A percentile compares a stretch with the other conserved stretches of the same genome.
phyloP scores from a whole-genome alignment of 1,140 invertebrate genomes.

The Drosophila ananassae region DNA sequence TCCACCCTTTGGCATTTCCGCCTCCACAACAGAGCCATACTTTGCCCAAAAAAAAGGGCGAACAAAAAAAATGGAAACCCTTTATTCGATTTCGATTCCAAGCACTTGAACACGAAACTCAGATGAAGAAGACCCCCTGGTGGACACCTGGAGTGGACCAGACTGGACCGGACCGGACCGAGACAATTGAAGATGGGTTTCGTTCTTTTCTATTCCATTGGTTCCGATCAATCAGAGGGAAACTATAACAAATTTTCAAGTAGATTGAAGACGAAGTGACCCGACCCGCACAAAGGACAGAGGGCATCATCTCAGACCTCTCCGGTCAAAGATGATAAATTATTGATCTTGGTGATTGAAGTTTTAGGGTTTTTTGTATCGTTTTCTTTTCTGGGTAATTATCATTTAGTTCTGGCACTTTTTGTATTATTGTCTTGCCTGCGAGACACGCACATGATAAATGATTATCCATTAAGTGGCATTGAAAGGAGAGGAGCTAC shows the following conservation, averaged over 20 bases:
- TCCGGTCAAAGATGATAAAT: constrained; percentile 44
- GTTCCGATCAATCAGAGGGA: constrained; percentile 29
- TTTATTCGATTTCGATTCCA: constrained; percentile 21
- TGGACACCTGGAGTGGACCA: constrained; percentile 21
- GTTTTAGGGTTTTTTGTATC: constrained; percentile 17
- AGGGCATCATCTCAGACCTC: not conserved
- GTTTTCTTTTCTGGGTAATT: constrained; percentile 59
- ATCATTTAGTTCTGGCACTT: constrained; percentile 81
- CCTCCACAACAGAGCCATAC: not conserved
- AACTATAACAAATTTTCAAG: constrained; percentile 50
- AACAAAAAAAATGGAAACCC: constrained; percentile 1
- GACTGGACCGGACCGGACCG: not conserved
- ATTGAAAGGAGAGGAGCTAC: constrained; percentile 44
- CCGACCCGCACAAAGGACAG: constrained; percentile 22
- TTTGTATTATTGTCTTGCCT: constrained; percentile 41
- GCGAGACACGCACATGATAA: constrained; percentile 74
- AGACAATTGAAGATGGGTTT: constrained; percentile 32
- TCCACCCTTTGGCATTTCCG: constrained; percentile 24
- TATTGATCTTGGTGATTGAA: constrained; percentile 17
- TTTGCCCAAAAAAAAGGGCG: not conserved
- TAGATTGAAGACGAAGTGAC: constrained; percentile 12
- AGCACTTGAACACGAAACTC: constrained; percentile 46
- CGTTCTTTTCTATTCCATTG: constrained; percentile 2
- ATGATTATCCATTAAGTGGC: constrained; percentile 81
- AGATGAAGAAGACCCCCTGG: not conserved